Percentiles rank a stretch among this genome's conserved stretches.
Evolutionary conservation across 1,140 invertebrate genomes (phyloP).

Genomic region (Leptinotarsa lineolata): DNA sequence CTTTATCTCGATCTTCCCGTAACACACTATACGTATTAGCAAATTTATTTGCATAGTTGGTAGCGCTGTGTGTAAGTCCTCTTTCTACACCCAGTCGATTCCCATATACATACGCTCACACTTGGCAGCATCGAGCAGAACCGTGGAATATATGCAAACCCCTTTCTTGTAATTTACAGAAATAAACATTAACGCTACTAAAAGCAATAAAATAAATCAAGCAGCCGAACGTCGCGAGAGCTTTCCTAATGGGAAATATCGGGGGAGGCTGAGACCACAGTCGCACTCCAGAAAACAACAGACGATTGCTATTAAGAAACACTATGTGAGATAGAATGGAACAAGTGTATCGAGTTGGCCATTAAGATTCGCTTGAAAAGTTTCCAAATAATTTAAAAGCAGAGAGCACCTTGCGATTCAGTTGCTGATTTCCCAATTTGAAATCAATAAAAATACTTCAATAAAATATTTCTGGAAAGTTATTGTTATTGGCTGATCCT

Average conservation of each 20-base stretch:
- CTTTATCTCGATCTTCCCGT: slow-evolving; percentile 16
- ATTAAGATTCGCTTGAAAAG: slow-evolving; percentile 6
- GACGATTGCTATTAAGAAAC: slow-evolving; percentile 35
- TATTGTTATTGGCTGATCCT: no score
- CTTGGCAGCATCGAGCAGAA: slow-evolving; percentile 12
- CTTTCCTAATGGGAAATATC: slow-evolving; percentile 50
- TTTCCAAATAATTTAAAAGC: background rate
- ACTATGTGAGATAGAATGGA: slow-evolving; percentile 25
- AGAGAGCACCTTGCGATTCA: background rate
- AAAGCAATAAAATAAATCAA: slow-evolving; percentile 57
- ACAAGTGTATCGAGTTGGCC: slow-evolving; percentile 6
- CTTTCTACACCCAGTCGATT: slow-evolving; percentile 19
- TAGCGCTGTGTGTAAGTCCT: slow-evolving; percentile 14
- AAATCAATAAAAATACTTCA: no score
- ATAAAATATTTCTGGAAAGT: no score
- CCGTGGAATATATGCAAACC: slow-evolving; percentile 47
- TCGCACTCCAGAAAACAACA: slow-evolving; percentile 36
- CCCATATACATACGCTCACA: slow-evolving; percentile 17
- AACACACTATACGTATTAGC: slow-evolving; percentile 18
- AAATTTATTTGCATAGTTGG: slow-evolving; percentile 34
- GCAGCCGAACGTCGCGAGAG: slow-evolving; percentile 47
- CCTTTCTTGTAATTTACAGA: slow-evolving; percentile 57
- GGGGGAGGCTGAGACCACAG: slow-evolving; percentile 37
- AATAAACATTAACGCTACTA: slow-evolving; percentile 57
- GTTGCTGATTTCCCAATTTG: no score